Evolutionary conservation across 2,888 invertebrate species (phyloP).

Genomic region (Diarsia mendica): DNA sequence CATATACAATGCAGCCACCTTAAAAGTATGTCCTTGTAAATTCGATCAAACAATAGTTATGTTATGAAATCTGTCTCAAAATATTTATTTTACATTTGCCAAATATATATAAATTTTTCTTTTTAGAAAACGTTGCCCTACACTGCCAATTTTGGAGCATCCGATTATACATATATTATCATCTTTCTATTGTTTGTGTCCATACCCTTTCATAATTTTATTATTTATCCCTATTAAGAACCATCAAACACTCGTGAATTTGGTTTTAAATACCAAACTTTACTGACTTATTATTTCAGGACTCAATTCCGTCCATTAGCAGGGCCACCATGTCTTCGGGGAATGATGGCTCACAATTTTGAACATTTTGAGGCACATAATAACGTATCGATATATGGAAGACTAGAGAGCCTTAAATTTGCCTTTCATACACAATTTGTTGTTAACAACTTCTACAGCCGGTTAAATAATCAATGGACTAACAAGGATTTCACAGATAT

Average conservation of each 20-base stretch:
- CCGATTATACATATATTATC: neutral
- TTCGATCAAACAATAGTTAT: too few species aligned
- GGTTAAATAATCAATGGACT: slow-evolving; percentile 81
- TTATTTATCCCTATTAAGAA: neutral
- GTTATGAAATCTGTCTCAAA: too few species aligned
- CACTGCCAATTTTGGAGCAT: too few species aligned
- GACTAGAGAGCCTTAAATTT: slow-evolving; percentile 64
- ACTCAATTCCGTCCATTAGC: slow-evolving; percentile 73
- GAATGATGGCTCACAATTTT: slow-evolving; percentile 83
- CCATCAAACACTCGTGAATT: neutral
- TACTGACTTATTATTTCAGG: slow-evolving; percentile 59
- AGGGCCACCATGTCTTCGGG: slow-evolving; percentile 79
- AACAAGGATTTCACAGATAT: slow-evolving; percentile 76
- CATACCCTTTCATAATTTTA: neutral
- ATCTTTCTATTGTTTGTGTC: neutral
- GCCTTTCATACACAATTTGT: slow-evolving; percentile 54
- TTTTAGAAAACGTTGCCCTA: too few species aligned
- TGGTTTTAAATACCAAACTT: neutral
- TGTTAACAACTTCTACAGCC: slow-evolving; percentile 74
- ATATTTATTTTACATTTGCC: too few species aligned
- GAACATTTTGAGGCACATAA: slow-evolving; percentile 73
- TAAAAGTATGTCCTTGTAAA: too few species aligned
- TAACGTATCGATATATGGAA: slow-evolving; percentile 70
- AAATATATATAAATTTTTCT: too few species aligned
- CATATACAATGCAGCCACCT: too few species aligned